Percentiles rank a stretch among this genome's conserved stretches.
phyloP scores from a whole-genome alignment of 1,140 invertebrate genomes.

The Drosophila bocqueti region DNA sequence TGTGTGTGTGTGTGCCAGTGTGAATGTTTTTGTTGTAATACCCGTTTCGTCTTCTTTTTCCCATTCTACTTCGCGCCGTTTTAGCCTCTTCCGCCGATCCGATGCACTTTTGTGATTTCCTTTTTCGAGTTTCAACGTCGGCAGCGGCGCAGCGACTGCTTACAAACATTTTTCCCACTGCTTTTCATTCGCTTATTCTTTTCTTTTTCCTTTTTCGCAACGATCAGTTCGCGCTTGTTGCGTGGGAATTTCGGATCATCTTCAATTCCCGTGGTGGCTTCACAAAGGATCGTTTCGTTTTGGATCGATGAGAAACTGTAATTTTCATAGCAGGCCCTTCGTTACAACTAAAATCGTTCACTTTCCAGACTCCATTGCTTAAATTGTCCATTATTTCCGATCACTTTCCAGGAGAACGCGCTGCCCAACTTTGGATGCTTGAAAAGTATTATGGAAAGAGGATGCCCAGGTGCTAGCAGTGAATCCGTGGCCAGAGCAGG shows the following conservation, averaged over 20 bases:
- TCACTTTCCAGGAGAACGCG: constrained; percentile 44
- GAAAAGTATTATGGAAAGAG: constrained; percentile 76
- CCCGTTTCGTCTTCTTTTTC: constrained; percentile 77
- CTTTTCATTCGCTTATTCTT: constrained; percentile 61
- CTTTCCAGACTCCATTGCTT: neutral
- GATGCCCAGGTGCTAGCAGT: constrained; percentile 71
- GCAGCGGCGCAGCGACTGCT: constrained; percentile 36
- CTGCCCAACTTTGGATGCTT: constrained; percentile 43
- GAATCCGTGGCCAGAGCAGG: constrained; percentile 49
- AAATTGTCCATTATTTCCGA: neutral
- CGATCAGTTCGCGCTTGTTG: constrained; percentile 61
- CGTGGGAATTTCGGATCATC: constrained; percentile 71
- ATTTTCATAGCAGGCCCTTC: neutral
- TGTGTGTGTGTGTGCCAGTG: constrained; percentile 16
- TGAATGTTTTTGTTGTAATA: constrained; percentile 68
- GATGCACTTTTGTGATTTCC: constrained; percentile 82
- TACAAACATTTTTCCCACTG: constrained; percentile 73
- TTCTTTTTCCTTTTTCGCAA: constrained; percentile 57
- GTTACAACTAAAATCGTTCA: neutral
- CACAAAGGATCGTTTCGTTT: constrained; percentile 36
- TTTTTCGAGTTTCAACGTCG: constrained; percentile 67
- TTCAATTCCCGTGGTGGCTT: constrained; percentile 29
- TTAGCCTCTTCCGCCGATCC: constrained; percentile 71
- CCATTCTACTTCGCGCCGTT: constrained; percentile 80
- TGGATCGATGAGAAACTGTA: constrained; percentile 7